Evolutionary conservation across 2,797 vertebrate genomes (phyloP).

Genomic region (Epinephelus coioides): DNA sequence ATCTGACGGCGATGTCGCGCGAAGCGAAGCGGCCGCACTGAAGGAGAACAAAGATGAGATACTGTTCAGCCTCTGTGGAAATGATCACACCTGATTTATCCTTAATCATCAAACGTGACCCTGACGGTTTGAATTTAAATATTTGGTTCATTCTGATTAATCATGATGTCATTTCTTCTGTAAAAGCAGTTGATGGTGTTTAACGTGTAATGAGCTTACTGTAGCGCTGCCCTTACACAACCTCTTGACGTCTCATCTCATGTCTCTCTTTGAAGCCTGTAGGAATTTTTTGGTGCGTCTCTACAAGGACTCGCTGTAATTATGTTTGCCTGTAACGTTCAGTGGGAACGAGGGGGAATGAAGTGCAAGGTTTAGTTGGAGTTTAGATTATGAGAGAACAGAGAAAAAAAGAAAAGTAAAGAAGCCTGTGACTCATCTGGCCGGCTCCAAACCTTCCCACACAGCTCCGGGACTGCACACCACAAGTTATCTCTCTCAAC

Average conservation of each 20-base stretch:
- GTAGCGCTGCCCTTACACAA: constrained; percentile 16
- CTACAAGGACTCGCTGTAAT: constrained; percentile 54
- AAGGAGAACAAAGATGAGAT: not conserved
- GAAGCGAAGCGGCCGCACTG: not conserved
- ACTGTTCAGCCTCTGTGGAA: not conserved
- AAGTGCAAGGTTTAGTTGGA: constrained; percentile 37
- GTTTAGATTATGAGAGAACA: constrained; percentile 35
- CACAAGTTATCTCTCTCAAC: constrained; percentile 18
- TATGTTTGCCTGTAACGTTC: constrained; percentile 44
- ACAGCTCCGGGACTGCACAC: constrained; percentile 27
- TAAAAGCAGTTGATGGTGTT: not conserved
- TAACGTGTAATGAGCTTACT: constrained; percentile 25
- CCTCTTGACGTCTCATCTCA: constrained; percentile 42
- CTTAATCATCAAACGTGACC: not conserved
- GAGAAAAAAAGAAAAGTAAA: constrained; percentile 21
- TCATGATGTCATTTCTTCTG: not conserved
- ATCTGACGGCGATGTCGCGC: not conserved
- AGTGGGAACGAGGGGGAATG: constrained; percentile 9
- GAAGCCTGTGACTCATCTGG: constrained; percentile 58
- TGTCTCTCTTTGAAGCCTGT: constrained; percentile 45
- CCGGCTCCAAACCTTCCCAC: constrained; percentile 45
- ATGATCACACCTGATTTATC: not conserved
- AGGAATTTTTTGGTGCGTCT: constrained; percentile 30
- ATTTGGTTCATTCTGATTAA: not conserved
- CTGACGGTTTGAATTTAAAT: not conserved